Conservation (phyloP, 2,888 invertebrate species). For the Patella ulyssiponensis region DNA sequence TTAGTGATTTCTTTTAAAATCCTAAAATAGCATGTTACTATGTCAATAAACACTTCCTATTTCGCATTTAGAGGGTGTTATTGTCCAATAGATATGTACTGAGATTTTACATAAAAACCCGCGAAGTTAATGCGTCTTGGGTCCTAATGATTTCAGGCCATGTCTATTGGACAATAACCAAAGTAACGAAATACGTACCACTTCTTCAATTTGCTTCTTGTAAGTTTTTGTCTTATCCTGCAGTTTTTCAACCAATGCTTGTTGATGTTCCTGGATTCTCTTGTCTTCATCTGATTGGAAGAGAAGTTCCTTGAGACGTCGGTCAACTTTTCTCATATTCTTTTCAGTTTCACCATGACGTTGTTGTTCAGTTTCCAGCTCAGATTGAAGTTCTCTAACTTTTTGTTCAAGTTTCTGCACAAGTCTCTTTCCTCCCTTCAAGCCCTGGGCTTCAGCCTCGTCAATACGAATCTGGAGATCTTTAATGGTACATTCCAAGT, state of each 20-base stretch:
- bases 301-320: conserved; percentile 93
- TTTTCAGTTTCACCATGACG: conserved; percentile 97
- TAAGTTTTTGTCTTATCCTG: conserved; percentile 98
- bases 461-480: conserved; percentile 92
- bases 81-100: no score
- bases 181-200: conserved; percentile 74
- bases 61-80: background rate
- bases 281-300: conserved; percentile 88
- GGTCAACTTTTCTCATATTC: conserved; percentile 96
- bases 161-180: background rate
- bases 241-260: conserved; percentile 98
- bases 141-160: background rate
- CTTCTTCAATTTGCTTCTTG: conserved; percentile 99
- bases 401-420: conserved; percentile 97
- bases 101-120: no score
- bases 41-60: background rate
- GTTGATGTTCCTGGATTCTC: conserved; percentile 99
- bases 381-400: conserved; percentile 42
- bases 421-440: conserved; percentile 99
- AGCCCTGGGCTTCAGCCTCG: conserved; percentile 96
- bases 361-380: conserved; percentile 94
- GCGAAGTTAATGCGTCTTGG: background rate
- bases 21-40: no score
- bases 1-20: no score
- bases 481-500: conserved; percentile 97